Conservation (phyloP, 2,888 invertebrate genomes). For the Calameuta filiformis region DNA sequence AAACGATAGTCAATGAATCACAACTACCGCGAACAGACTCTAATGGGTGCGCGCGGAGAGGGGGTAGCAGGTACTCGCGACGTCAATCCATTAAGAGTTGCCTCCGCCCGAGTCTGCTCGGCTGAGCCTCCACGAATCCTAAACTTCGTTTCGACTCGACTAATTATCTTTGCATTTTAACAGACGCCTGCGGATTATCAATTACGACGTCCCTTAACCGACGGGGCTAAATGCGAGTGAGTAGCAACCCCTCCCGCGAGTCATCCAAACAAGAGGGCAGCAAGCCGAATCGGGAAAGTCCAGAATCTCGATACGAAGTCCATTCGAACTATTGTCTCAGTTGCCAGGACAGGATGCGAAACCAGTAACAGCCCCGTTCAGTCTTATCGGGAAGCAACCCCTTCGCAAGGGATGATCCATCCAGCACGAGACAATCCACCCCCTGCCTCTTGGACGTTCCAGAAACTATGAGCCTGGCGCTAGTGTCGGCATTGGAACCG, state of each 20-base stretch:
- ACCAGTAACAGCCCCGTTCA: not conserved
- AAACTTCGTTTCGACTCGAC: constrained; percentile 20
- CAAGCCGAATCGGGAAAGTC: not conserved
- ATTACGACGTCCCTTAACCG: constrained; percentile 6
- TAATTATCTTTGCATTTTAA: constrained; percentile 22
- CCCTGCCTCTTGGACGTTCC: constrained; percentile 38
- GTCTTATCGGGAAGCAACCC: constrained; percentile 42
- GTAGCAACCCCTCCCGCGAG: not conserved
- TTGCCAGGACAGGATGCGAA: not conserved
- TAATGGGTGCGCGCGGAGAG: not conserved
- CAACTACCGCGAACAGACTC: not conserved
- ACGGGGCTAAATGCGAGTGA: not conserved
- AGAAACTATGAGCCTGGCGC: constrained; percentile 44
- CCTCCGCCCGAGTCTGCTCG: not conserved
- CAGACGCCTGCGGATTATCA: constrained; percentile 14
- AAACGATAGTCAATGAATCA: not conserved
- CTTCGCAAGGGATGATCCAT: constrained; percentile 38
- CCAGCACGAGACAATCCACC: constrained; percentile 50
- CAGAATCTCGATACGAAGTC: not conserved
- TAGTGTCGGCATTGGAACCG: constrained; percentile 1
- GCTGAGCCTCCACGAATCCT: constrained; percentile 7
- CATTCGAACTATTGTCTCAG: not conserved
- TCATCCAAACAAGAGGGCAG: not conserved
- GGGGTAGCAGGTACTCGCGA: not conserved
- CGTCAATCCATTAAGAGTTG: constrained; percentile 14